Conservation (phyloP, 1,140 invertebrate genomes). For the Calliphora vicina region DNA sequence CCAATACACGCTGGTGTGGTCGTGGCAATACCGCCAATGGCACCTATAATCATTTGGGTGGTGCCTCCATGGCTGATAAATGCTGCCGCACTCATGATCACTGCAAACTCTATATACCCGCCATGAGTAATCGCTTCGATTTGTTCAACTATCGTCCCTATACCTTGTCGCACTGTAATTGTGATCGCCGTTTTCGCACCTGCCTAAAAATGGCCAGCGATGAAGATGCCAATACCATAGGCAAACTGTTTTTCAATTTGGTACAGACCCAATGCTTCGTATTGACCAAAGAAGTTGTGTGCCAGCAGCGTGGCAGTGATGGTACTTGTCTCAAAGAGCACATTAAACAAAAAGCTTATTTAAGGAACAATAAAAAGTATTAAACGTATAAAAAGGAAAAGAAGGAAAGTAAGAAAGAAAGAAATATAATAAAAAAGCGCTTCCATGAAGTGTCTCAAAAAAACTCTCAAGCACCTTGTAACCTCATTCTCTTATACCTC, state of each 20-base stretch:
- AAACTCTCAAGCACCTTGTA: neutral
- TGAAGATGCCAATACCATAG: slow-evolving; percentile 86
- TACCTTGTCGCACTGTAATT: slow-evolving; percentile 85
- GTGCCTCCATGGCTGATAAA: slow-evolving; percentile 73
- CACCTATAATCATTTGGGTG: slow-evolving; percentile 75
- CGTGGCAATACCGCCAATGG: slow-evolving; percentile 73
- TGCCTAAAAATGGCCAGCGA: slow-evolving; percentile 88
- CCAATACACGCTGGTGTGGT: slow-evolving; percentile 88
- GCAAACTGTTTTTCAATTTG: slow-evolving; percentile 93
- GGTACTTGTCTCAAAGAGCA: slow-evolving; percentile 79
- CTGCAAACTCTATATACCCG: slow-evolving; percentile 74
- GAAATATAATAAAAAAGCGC: neutral
- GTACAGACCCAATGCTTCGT: slow-evolving; percentile 92
- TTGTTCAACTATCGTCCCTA: slow-evolving; percentile 83
- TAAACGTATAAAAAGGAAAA: no score
- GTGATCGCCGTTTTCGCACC: slow-evolving; percentile 87
- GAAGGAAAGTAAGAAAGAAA: neutral
- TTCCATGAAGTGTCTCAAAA: neutral
- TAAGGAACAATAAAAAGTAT: slow-evolving; percentile 78
- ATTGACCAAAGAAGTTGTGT: slow-evolving; percentile 79
- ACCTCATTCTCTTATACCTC: neutral
- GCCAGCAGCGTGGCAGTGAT: slow-evolving; percentile 80
- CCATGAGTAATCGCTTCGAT: slow-evolving; percentile 73
- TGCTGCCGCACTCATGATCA: slow-evolving; percentile 86
- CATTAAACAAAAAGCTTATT: slow-evolving; percentile 75